Base-by-base conservation (phyloP, 2,888 invertebrate species). In the Oscheius onirici region DNA sequence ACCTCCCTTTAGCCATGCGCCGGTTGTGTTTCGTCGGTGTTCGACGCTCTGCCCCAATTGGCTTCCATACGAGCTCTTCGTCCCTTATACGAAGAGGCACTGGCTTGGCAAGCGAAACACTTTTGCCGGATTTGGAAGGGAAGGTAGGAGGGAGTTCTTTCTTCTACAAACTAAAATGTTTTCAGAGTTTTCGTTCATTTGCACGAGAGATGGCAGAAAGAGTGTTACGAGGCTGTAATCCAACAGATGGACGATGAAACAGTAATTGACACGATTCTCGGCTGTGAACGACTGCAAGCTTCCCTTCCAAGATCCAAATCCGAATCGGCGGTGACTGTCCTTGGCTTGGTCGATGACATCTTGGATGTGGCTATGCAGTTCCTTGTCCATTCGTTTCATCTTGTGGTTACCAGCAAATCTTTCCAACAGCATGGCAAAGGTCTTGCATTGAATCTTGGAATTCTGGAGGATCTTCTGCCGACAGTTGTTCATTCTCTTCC, bases 121-220 rank as follows among this genome's bases (percentile, higher is more conserved):
- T 95, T 95, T 88, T 91, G 92, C 8, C 91, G 93, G 84, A 93
- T 96, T 60, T 95, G 96, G 95, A 93, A 95, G 0, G 94, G 94
- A 1, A 24, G 63, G 63, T 63, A 28, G 28, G 46, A n/a, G n/a
- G n/a, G n/a, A n/a, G n/a, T n/a, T n/a, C n/a, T n/a, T n/a, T n/a
- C n/a, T n/a, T n/a, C n/a, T n/a, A 10, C 8, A 49, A 15, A n/a
- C n/a, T 20, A 17, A 49, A 17, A 17, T 1, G 15, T 49, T 13
- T 60, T 17, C 17, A 92, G 94, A 84, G 92, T 93, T 2, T 96
- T 96, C 89, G 93, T 94, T 0, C 92, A 92, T 54, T 89, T 96
- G 71, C 93, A 94, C 0, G 91, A 92, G 43, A 94, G 94, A 85
- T 83, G 87, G 52, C 83, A 88, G 65, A 84, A 87, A 44, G 78